Conservation (phyloP, 2,113 vertebrate genomes). For the Felis chaus region DNA sequence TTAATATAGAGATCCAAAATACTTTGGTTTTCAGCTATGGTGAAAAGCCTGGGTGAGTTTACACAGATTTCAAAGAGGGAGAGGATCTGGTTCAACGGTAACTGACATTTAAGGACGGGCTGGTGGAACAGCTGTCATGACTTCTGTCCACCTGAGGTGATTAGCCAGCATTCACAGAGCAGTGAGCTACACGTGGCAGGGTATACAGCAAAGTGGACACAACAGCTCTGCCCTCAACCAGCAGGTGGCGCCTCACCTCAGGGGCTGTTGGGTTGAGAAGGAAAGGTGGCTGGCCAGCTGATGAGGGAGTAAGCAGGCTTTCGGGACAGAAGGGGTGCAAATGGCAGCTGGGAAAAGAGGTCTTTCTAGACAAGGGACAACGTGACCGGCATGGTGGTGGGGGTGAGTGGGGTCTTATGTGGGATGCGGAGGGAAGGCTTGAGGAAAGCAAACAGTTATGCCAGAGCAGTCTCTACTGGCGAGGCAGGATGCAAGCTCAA, state of each 20-base stretch:
- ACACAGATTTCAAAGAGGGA: background rate
- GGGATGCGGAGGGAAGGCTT: background rate
- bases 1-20: background rate
- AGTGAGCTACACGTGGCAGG: fast-evolving
- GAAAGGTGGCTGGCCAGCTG: background rate
- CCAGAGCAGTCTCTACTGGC: background rate
- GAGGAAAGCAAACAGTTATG: background rate
- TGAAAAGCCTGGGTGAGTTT: background rate
- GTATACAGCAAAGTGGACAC: background rate
- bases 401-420: fast-evolving
- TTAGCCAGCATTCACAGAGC: background rate
- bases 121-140: background rate
- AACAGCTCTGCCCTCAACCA: background rate
- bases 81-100: background rate
- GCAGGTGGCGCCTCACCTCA: background rate
- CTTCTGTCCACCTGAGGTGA: background rate
- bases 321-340: background rate
- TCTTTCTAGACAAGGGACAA: background rate
- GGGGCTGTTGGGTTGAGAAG: background rate
- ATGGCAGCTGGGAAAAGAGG: background rate
- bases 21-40: background rate
- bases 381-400: fast-evolving
- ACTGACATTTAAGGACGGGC: background rate
- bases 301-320: background rate
- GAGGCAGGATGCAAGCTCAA: fast-evolving